A percentile compares a stretch with the other conserved stretches of the same genome.
These are phyloP conservation scores for Theodoxus fluviatilis DNA, from an alignment of 2,888 invertebrate genomes.

Conservation along the genomic window DNA sequence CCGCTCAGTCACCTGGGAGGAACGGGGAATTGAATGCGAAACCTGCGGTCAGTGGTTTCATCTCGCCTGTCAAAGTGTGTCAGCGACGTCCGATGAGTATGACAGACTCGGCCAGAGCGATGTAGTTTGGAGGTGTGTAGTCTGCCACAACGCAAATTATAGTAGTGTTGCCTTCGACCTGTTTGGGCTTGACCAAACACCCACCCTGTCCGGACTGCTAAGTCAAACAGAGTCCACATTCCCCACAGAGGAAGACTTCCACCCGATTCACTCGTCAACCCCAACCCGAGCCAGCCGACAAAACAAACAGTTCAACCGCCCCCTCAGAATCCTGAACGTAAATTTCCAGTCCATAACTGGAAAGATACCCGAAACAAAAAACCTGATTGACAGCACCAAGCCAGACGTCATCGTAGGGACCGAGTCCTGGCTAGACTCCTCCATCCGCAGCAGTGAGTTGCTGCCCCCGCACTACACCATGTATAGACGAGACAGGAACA, in stretches of 20 bases:
- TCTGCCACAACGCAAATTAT: conserved; percentile 10
- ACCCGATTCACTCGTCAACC: no score
- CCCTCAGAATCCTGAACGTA: no score
- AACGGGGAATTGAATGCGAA: neutral
- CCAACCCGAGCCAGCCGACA: no score
- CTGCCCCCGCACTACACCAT: no score
- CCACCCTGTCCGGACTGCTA: neutral
- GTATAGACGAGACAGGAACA: no score
- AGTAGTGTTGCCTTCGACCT: conserved; percentile 14
- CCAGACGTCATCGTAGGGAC: no score
- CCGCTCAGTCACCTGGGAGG: neutral
- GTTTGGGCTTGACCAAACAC: neutral
- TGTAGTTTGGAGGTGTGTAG: conserved; percentile 6
- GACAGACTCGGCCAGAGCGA: conserved; percentile 4
- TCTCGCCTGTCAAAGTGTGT: conserved; percentile 10
- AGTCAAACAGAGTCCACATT: neutral
- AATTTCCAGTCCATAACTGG: neutral
- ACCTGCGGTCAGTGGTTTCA: conserved; percentile 10
- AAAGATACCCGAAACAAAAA: no score
- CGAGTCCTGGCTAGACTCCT: no score
- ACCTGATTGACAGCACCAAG: no score
- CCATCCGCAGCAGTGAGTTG: no score
- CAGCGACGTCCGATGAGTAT: neutral
- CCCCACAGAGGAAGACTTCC: no score
- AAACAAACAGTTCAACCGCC: no score